These are phyloP conservation scores for Valencia hispanica DNA, from an alignment of 2,797 vertebrate genomes.

Conservation along the genomic window DNA sequence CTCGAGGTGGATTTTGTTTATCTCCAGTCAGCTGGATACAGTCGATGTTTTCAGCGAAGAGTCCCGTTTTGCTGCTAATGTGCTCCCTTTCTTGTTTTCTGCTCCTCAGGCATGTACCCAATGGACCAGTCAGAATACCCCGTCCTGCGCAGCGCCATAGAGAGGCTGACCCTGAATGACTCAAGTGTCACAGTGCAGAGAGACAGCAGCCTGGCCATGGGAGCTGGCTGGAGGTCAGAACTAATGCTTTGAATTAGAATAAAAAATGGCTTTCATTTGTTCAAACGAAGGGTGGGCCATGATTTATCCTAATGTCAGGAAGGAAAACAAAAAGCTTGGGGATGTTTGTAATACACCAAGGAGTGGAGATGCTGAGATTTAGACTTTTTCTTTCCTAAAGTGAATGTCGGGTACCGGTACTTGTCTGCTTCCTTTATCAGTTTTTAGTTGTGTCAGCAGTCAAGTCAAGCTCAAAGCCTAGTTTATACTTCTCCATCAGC, in stretches of 20 bases:
- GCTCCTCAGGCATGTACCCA: slow-evolving; percentile 90
- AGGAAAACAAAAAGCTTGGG: slow-evolving; percentile 12
- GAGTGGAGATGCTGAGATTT: not conserved
- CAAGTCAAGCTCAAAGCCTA: too few species aligned
- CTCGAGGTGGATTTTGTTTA: slow-evolving; percentile 11
- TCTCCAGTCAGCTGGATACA: slow-evolving; percentile 20
- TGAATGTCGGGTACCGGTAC: too few species aligned
- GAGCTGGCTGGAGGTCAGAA: slow-evolving; percentile 95
- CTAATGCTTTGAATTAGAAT: slow-evolving; percentile 14
- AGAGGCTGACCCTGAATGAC: slow-evolving; percentile 94
- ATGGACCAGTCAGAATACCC: slow-evolving; percentile 94
- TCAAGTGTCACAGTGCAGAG: slow-evolving; percentile 93
- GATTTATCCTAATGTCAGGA: not conserved
- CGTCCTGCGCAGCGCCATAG: slow-evolving; percentile 90
- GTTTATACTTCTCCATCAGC: too few species aligned
- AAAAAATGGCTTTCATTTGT: not conserved
- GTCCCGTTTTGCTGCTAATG: slow-evolving; percentile 20
- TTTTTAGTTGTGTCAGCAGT: not conserved
- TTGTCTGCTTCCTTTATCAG: not conserved
- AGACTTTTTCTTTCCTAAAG: not conserved
- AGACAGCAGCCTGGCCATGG: slow-evolving; percentile 93
- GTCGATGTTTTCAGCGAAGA: slow-evolving; percentile 8
- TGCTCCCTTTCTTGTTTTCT: slow-evolving; percentile 9
- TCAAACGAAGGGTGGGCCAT: not conserved
- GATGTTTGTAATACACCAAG: too few species aligned